Base-by-base conservation (phyloP, 2,113 vertebrate genomes). In the Oreotrochilus melanogaster region DNA sequence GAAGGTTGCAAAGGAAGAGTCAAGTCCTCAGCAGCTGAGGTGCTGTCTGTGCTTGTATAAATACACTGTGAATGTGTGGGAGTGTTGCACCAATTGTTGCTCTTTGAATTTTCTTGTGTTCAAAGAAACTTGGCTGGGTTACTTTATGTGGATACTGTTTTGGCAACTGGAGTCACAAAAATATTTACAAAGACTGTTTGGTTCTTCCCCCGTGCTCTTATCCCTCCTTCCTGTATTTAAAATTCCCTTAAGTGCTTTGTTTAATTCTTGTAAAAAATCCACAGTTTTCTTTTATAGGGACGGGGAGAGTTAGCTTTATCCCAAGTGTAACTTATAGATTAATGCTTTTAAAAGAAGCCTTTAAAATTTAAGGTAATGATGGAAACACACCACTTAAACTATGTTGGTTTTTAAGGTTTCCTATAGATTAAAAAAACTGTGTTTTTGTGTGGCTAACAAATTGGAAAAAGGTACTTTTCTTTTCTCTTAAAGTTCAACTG, bases 161-260 rank as follows among this genome's bases (percentile, higher is more conserved):
- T 88, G 92, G 92, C 91, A 79, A 53, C 74, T 78, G 56, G 35
- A 85, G 73, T 86, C 12, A 24, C 65, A 90, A 35, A 87, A 93
- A 90, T 93, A 83, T 92, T 94, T 95, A 84, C 1, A 0, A 73
- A 86, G 39, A 54, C 86, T 60, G 42, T 78, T 79, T 85, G 37
- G 74, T 92, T 93, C 85, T 88, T 94, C 47, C 71, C 61, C 58
- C 12, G 2, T 88, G 35, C 51, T 60, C 84, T 85, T 92, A 69
- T 64, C 45, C 39, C 62, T 78, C 53, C 60, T 95, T 96, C 86
- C 90, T 92, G 94, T 92, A 64, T 75, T 93, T 71, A 88, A 79
- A 93, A 91, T 86, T 93, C 89, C 48, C 45, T 21, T 11, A 88
- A 90, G 62, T 83, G 66, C 69, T 82, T 78, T 82, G 37, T 18